Evolutionary conservation across 2,797 vertebrate species (phyloP).

Genomic region (Sebastes vulpes): DNA sequence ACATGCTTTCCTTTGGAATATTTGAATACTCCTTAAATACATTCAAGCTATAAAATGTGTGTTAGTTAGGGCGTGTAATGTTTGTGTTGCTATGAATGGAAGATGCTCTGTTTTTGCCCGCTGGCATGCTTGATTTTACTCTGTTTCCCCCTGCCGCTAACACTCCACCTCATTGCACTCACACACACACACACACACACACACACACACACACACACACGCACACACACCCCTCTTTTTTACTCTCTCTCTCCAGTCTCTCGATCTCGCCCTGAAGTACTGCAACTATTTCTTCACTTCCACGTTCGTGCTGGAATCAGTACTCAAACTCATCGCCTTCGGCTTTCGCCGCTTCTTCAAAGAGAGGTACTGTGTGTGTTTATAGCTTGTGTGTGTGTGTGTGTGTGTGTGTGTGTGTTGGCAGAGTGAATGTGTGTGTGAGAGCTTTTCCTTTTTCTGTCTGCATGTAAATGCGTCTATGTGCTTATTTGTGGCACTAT

Average conservation of each 20-base stretch:
- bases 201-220: slow-evolving; percentile 5
- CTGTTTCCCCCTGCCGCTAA: slow-evolving; percentile 2
- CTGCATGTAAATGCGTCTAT: background rate
- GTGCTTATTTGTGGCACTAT: background rate
- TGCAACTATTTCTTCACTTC: slow-evolving; percentile 99
- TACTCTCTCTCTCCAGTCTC: slow-evolving; percentile 85
- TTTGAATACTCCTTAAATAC: slow-evolving; percentile 10
- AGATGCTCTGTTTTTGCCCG: slow-evolving; percentile 28
- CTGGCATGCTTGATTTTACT: slow-evolving; percentile 43
- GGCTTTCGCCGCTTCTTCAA: slow-evolving; percentile 98
- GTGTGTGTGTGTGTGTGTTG: background rate
- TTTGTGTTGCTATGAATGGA: slow-evolving; percentile 23
- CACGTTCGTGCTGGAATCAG: slow-evolving; percentile 95
- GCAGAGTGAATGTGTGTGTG: background rate
- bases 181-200: background rate
- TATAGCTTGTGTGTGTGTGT: background rate
- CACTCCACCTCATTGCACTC: background rate
- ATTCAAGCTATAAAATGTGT: background rate
- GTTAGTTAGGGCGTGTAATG: background rate
- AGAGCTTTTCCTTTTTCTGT: background rate
- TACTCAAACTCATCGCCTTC: slow-evolving; percentile 96
- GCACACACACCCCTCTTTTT: slow-evolving; percentile 9
- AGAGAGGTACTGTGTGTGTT: slow-evolving; percentile 88
- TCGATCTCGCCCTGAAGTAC: slow-evolving; percentile 96
- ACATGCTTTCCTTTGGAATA: background rate